A percentile compares a stretch with the other conserved stretches of the same genome.
Conservation (phyloP, 2,888 invertebrate species). For the Spodoptera littoralis region DNA sequence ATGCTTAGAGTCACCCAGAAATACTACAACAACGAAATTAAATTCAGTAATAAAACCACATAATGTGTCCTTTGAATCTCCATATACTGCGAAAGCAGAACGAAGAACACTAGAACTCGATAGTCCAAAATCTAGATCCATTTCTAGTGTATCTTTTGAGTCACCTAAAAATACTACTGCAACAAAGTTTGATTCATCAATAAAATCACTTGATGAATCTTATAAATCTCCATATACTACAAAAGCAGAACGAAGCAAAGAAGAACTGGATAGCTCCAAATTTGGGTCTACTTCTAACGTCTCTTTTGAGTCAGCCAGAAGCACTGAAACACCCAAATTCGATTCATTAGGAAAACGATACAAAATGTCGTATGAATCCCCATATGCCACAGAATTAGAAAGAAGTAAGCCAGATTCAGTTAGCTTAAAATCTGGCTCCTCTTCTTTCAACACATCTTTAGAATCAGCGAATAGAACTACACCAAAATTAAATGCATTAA, state of each 20-base stretch:
- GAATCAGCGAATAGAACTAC: too few species aligned
- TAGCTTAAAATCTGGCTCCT: neutral
- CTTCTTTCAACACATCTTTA: too few species aligned
- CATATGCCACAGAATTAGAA: neutral
- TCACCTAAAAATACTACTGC: neutral
- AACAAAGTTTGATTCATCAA: too few species aligned
- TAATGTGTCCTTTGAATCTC: conserved; percentile 4
- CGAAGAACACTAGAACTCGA: neutral
- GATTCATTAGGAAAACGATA: neutral
- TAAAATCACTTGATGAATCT: too few species aligned
- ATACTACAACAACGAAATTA: neutral
- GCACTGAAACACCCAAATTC: conserved; percentile 4
- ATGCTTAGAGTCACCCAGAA: neutral
- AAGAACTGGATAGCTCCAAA: neutral
- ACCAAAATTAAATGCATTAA: too few species aligned
- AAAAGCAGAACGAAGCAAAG: too few species aligned
- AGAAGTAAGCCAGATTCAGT: neutral
- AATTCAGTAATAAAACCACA: conserved; percentile 4
- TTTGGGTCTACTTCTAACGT: neutral
- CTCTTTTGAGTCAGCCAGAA: conserved; percentile 9
- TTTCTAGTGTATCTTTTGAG: conserved; percentile 1
- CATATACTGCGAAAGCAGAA: neutral
- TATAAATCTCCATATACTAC: too few species aligned
- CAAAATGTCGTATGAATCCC: neutral
- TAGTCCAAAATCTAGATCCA: conserved; percentile 4